phyloP scores from a whole-genome alignment of 2,113 vertebrate species.

The Vireo altiloquus region DNA sequence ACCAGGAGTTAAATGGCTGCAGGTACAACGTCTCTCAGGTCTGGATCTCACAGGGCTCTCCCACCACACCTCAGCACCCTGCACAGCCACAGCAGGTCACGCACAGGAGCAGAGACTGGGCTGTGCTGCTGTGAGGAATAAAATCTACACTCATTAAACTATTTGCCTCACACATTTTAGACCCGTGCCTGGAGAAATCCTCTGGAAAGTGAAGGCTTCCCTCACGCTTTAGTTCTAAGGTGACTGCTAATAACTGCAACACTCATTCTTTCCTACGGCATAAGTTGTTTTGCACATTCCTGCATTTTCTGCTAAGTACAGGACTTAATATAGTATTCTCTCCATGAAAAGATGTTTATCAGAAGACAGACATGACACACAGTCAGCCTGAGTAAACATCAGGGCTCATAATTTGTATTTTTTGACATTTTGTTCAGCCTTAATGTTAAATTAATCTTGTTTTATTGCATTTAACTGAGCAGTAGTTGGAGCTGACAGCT shows the following conservation, averaged over 20 bases:
- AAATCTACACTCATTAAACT: neutral
- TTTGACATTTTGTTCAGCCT: conserved; percentile 35
- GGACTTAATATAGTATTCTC: neutral
- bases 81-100: neutral
- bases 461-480: conserved; percentile 37
- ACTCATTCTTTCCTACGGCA: neutral
- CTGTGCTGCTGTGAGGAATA: neutral
- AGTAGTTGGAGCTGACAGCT: conserved; percentile 51
- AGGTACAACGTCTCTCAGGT: neutral
- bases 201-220: neutral
- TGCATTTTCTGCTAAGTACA: neutral
- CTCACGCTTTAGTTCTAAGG: neutral
- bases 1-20: neutral
- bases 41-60: neutral
- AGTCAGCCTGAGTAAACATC: conserved; percentile 37
- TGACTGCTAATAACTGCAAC: neutral
- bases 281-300: neutral
- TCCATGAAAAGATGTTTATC: conserved; percentile 19
- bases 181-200: neutral
- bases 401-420: conserved; percentile 21
- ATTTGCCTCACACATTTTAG: neutral
- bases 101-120: neutral
- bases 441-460: conserved; percentile 50
- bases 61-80: neutral
- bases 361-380: neutral